Percentiles rank a stretch among this genome's conserved stretches.
Evolutionary conservation across 1,140 invertebrate species (phyloP).

Genomic region (Pteromalus puparum): DNA sequence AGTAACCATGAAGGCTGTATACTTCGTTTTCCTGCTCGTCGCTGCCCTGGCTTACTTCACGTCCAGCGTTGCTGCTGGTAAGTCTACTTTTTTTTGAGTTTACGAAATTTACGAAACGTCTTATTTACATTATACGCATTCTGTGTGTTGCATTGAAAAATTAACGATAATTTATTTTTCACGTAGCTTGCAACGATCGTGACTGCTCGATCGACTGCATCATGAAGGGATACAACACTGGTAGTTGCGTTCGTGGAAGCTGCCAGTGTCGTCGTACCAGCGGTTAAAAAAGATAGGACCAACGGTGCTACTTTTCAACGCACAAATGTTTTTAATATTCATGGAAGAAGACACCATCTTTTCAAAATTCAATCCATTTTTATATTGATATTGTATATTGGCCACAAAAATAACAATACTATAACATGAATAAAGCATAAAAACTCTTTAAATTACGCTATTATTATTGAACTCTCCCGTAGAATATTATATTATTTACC

Average conservation of each 20-base stretch:
- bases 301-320: too few relatives aligned
- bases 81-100: not conserved
- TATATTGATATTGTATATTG: not conserved
- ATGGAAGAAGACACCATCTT: too few relatives aligned
- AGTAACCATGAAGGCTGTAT: not conserved
- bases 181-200: not conserved
- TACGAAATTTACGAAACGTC: too few relatives aligned
- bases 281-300: slow-evolving; percentile 27
- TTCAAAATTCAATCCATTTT: not conserved
- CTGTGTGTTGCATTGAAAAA: not conserved
- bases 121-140: too few relatives aligned
- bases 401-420: too few relatives aligned
- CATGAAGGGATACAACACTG: slow-evolving; percentile 14
- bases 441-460: too few relatives aligned
- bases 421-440: too few relatives aligned
- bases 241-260: not conserved
- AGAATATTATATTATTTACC: too few relatives aligned
- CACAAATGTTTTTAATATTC: too few relatives aligned
- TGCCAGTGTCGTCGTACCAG: not conserved
- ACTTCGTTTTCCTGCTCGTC: slow-evolving; percentile 10
- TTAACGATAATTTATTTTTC: not conserved
- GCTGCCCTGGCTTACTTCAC: not conserved
- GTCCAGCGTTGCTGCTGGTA: not conserved
- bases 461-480: too few relatives aligned
- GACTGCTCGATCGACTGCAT: slow-evolving; percentile 18